A percentile compares a stretch with the other conserved stretches of the same genome.
Evolutionary conservation across 2,888 invertebrate species (phyloP).

Genomic region (Apotomis betuletana): DNA sequence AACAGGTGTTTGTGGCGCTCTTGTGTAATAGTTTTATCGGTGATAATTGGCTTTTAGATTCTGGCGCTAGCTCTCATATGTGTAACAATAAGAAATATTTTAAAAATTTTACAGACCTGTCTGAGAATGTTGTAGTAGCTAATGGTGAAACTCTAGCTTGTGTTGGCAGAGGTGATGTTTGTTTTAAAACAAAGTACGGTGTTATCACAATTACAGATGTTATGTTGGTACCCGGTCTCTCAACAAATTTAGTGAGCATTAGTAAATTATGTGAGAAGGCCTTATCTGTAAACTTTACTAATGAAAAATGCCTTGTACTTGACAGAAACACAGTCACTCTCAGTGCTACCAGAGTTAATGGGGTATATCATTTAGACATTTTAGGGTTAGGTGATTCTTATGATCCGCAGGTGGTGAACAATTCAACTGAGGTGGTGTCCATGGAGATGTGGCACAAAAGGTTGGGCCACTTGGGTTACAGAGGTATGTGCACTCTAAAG

Average conservation of each 20-base stretch:
- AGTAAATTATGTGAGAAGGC: background rate
- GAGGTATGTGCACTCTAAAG: background rate
- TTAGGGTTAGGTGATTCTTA: background rate
- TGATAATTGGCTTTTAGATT: no score
- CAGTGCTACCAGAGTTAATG: background rate
- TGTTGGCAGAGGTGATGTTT: background rate
- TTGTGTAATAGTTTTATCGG: no score
- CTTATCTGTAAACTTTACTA: background rate
- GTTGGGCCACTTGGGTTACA: background rate
- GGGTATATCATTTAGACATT: background rate
- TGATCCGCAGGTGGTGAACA: background rate
- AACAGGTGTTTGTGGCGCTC: no score
- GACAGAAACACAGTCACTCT: background rate
- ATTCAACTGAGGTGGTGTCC: background rate
- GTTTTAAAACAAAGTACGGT: background rate
- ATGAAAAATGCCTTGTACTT: background rate
- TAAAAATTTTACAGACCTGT: background rate
- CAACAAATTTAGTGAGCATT: background rate
- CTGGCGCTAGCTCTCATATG: no score
- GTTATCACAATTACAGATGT: background rate
- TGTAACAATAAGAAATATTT: background rate
- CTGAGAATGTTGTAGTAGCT: background rate
- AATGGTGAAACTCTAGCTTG: background rate
- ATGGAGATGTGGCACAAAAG: background rate
- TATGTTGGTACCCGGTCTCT: background rate